Evolutionary conservation across 2,888 invertebrate genomes (phyloP), one percentile per base, ranked within the genome.

Genomic region (Microdon myrmicae): DNA sequence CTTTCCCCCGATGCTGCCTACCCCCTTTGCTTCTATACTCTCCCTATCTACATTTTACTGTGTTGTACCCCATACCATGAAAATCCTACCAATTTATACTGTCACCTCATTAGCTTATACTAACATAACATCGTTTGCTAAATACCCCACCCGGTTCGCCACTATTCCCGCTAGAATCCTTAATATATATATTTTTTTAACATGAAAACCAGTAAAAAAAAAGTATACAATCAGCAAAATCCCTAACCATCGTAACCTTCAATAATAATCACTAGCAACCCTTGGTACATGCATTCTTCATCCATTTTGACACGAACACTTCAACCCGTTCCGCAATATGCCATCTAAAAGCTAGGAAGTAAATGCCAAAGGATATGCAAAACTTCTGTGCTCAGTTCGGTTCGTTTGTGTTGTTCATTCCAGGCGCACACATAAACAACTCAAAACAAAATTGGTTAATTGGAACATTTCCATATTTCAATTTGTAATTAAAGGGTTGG

Each of bases 391-490:
- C n/a, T 6, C 22, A 28, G 23, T 47, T 53, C 41, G 35, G 10
- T 48, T 58, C 53, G 45, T 32, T 26, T 51, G 59, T 54, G 54
- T 41, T 51, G 51, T 29, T 64, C 51, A 37, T 56, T 53, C 51
- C n/a, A 3, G 16, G 8, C 17, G 13, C 10, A n/a, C 12, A 9
- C 12, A 44, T 28, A 48, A 37, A 61, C 44, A 53, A 56, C 45
- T 54, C 49, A 54, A 29, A 47, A 60, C 55, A 32, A 58, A 69
- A 70, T 69, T 69, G 70, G 66, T 68, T 70, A 70, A 70, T 70
- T 70, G 70, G 68, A 61, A 70, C 68, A 70, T 70, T 70, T 68
- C 70, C 70, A 70, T 70, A 70, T 70, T 70, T 70, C 70, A 70
- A 70, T 70, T 70, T 67, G 69, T 69, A 70, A 70, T 70, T 70